phyloP scores from a whole-genome alignment of 2,888 invertebrate species.

The Heliconius hortense region DNA sequence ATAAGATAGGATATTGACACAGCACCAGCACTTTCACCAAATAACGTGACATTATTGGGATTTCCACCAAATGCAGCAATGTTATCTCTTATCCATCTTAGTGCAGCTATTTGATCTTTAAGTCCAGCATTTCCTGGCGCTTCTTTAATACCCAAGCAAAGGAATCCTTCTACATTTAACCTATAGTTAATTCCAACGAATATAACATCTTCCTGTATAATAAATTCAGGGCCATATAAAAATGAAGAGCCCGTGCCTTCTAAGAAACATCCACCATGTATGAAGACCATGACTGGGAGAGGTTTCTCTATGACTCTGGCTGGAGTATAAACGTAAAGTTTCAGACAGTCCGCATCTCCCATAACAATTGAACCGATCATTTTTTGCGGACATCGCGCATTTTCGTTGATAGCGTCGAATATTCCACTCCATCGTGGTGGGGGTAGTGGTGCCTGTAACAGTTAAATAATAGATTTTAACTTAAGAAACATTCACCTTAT shows the following conservation, averaged over 20 bases:
- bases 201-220: conserved; percentile 81
- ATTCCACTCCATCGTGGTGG: conserved; percentile 68
- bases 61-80: conserved; percentile 70
- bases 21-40: conserved; percentile 76
- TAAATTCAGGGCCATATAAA: conserved; percentile 82
- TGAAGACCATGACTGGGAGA: conserved; percentile 84
- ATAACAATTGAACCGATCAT: conserved; percentile 55
- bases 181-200: conserved; percentile 84
- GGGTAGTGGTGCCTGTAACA: conserved; percentile 71
- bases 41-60: conserved; percentile 68
- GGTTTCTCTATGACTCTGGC: conserved; percentile 47
- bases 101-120: conserved; percentile 76
- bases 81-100: conserved; percentile 69
- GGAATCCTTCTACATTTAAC: conserved; percentile 82
- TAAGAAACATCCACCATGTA: conserved; percentile 84
- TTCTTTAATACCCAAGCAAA: conserved; percentile 83
- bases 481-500: neutral
- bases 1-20: conserved; percentile 69
- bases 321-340: conserved; percentile 69
- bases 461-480: neutral
- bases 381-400: conserved; percentile 62
- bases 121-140: conserved; percentile 86
- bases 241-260: conserved; percentile 82
- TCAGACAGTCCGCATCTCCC: conserved; percentile 68
- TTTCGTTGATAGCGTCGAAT: conserved; percentile 68